Percentiles rank a stretch among this genome's conserved stretches.
These are phyloP conservation scores for Zosterops pallidus DNA, from an alignment of 2,113 vertebrate genomes.

Conservation along the genomic window DNA sequence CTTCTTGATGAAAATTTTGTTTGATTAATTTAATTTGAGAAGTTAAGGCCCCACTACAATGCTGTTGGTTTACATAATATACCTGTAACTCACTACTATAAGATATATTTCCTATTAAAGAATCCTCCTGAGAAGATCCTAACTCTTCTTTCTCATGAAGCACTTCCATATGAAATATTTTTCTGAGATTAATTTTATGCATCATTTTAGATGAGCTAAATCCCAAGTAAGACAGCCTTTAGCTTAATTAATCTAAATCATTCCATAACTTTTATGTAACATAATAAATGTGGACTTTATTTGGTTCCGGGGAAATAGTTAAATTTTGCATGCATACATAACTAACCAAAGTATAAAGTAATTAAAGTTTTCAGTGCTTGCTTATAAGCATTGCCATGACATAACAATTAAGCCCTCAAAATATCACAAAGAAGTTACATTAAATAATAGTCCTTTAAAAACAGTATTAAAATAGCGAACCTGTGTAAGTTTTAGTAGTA, in stretches of 20 bases:
- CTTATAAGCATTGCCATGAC: constrained; percentile 73
- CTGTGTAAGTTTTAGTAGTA: constrained; percentile 5
- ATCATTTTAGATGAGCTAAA: constrained; percentile 51
- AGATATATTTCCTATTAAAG: not conserved
- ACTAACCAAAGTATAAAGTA: constrained; percentile 72
- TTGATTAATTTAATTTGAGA: not conserved
- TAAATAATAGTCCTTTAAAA: constrained; percentile 69
- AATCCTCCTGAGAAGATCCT: not conserved
- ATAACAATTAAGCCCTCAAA: constrained; percentile 74
- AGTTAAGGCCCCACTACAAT: not conserved
- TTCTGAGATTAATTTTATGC: constrained; percentile 64
- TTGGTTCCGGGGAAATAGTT: constrained; percentile 72
- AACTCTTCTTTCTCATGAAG: not conserved
- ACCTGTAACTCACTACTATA: not conserved
- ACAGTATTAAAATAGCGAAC: constrained; percentile 52
- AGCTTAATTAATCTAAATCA: constrained; percentile 75
- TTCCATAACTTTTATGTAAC: constrained; percentile 72
- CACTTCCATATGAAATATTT: constrained; percentile 25
- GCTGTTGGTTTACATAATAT: not conserved
- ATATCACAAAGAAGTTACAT: constrained; percentile 58
- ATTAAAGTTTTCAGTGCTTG: constrained; percentile 76
- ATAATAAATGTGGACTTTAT: constrained; percentile 74
- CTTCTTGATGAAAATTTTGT: not conserved
- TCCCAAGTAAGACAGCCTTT: constrained; percentile 47
- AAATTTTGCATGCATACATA: constrained; percentile 72